Evolutionary conservation across 1,140 invertebrate species (phyloP).

Genomic region (Eumeta japonica): DNA sequence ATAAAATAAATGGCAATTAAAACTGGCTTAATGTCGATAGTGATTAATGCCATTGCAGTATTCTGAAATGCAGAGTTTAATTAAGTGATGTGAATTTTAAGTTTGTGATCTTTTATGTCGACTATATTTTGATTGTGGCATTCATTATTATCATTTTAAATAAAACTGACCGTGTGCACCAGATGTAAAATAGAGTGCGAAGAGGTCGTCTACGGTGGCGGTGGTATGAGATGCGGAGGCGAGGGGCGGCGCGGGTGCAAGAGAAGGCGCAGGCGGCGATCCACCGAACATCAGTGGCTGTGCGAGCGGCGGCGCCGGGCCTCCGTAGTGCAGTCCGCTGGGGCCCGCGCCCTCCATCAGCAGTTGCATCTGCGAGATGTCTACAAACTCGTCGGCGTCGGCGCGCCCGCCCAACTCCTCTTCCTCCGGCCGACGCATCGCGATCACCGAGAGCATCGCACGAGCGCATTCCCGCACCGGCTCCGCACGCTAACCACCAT

Average conservation of each 20-base stretch:
- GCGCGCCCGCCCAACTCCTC: conserved; percentile 45
- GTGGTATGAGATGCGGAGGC: conserved; percentile 17
- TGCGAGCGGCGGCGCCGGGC: conserved; percentile 45
- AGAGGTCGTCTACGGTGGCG: conserved; percentile 45
- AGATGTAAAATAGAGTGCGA: conserved; percentile 44
- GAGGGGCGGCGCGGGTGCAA: conserved; percentile 23
- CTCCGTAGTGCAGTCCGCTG: conserved; percentile 44
- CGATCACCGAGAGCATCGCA: conserved; percentile 54
- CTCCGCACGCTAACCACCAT: conserved; percentile 27
- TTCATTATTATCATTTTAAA: no score
- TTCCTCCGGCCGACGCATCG: conserved; percentile 54
- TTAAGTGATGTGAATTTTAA: no score
- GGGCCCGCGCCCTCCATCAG: conserved; percentile 55
- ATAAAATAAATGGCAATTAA: no score
- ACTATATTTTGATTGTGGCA: no score
- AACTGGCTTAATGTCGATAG: no score
- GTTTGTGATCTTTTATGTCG: no score
- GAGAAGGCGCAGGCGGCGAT: no score
- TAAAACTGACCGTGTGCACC: conserved; percentile 33
- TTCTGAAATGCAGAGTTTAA: no score
- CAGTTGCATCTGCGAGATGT: conserved; percentile 63
- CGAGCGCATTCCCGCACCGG: conserved; percentile 45
- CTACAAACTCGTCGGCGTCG: conserved; percentile 61
- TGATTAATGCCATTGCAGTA: no score
- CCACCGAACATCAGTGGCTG: conserved; percentile 45